Conservation (phyloP, 2,888 invertebrate species). For the Microplitis deprimator region DNA sequence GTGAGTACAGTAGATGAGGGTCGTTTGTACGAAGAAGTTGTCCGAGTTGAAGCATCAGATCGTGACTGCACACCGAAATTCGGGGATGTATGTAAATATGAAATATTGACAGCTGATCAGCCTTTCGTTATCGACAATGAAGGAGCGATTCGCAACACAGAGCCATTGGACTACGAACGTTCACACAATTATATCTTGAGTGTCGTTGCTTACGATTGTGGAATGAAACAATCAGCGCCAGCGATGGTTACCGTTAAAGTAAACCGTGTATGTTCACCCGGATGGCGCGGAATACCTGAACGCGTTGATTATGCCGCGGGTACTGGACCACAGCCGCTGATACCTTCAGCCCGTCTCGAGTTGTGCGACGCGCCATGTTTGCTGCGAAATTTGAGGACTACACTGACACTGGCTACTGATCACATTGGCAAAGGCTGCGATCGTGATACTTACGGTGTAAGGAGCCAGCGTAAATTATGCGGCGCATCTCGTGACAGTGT, state of each 20-base stretch:
- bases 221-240: slow-evolving; percentile 93
- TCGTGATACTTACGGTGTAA: slow-evolving; percentile 91
- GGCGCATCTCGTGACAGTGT: slow-evolving; percentile 88
- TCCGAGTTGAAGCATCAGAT: slow-evolving; percentile 93
- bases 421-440: slow-evolving; percentile 98
- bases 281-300: slow-evolving; percentile 81
- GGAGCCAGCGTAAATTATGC: slow-evolving; percentile 88
- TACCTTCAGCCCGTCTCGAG: slow-evolving; percentile 82
- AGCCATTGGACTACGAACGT: slow-evolving; percentile 91
- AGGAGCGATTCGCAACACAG: slow-evolving; percentile 94
- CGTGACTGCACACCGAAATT: slow-evolving; percentile 95
- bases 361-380: slow-evolving; percentile 77
- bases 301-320: slow-evolving; percentile 88
- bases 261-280: slow-evolving; percentile 73
- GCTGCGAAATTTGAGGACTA: slow-evolving; percentile 74
- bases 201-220: slow-evolving; percentile 97
- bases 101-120: slow-evolving; percentile 91
- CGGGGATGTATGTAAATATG: slow-evolving; percentile 97
- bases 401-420: slow-evolving; percentile 81
- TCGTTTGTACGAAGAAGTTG: slow-evolving; percentile 88
- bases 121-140: slow-evolving; percentile 94
- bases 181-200: slow-evolving; percentile 97
- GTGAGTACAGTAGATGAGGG: slow-evolving; percentile 93
- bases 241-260: slow-evolving; percentile 98
- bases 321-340: slow-evolving; percentile 84